Evolutionary conservation across 1,140 invertebrate species (phyloP).

Genomic region (Ceratitis capitata): DNA sequence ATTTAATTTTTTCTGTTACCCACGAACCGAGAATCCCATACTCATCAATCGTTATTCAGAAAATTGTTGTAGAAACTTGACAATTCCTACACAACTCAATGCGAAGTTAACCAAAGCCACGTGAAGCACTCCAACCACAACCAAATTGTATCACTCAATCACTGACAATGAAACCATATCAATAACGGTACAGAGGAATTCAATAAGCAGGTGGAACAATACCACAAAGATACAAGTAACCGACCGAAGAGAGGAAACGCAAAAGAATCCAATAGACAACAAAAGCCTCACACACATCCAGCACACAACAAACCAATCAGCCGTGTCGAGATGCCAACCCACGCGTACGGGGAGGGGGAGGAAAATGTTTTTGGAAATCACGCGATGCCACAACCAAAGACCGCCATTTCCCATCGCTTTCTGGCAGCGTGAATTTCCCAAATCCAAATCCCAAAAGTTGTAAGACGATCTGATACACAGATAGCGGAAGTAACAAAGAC

Average conservation of each 20-base stretch:
- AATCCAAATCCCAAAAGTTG: constrained; percentile 13
- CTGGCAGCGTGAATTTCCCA: neutral
- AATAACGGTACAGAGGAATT: neutral
- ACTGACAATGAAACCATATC: neutral
- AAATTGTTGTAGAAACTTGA: neutral
- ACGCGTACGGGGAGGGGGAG: too few species aligned
- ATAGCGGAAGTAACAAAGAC: constrained; percentile 37
- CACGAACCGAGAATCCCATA: too few species aligned
- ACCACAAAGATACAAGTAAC: neutral
- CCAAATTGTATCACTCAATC: neutral
- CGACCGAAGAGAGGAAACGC: too few species aligned
- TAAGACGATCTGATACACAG: constrained; percentile 15
- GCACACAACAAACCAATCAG: too few species aligned
- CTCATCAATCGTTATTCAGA: neutral
- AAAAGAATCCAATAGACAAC: neutral
- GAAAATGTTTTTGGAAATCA: neutral
- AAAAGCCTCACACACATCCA: neutral
- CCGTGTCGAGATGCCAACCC: neutral
- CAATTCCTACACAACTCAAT: neutral
- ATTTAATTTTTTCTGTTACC: too few species aligned
- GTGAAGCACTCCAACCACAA: neutral
- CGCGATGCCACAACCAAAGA: neutral
- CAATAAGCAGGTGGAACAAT: constrained; percentile 17
- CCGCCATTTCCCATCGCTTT: neutral
- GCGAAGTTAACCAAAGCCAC: neutral